phyloP scores from a whole-genome alignment of 2,113 vertebrate species.

The Acanthochromis polyacanthus region DNA sequence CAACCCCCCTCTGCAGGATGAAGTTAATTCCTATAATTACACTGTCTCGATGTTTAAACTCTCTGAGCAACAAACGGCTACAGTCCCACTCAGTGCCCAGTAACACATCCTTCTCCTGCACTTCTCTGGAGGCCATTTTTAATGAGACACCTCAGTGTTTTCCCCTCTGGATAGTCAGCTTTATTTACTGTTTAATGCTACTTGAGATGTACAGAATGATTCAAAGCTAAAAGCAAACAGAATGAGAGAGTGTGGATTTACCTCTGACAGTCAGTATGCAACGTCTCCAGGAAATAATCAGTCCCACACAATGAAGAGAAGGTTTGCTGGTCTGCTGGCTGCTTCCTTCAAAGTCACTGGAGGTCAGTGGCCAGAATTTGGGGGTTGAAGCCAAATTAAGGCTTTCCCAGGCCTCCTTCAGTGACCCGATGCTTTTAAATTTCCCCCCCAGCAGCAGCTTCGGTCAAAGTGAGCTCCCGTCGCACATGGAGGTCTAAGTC shows the following conservation, averaged over 20 bases:
- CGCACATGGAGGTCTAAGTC: neutral
- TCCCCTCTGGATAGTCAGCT: neutral
- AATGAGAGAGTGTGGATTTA: constrained; percentile 2
- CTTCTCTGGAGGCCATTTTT: neutral
- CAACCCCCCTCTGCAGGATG: no score
- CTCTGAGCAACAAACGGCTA: constrained; percentile 1
- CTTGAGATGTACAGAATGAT: constrained; percentile 2
- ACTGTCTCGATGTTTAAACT: neutral
- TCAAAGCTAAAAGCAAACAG: neutral
- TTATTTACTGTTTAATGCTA: constrained; percentile 40
- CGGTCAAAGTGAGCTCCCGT: constrained; percentile 7
- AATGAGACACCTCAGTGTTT: neutral
- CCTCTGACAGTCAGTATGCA: constrained; percentile 2
- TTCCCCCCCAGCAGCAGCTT: constrained; percentile 5
- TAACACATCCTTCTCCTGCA: neutral
- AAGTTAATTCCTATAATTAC: neutral
- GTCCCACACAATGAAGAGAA: neutral
- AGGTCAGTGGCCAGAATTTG: neutral
- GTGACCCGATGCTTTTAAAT: constrained; percentile 6
- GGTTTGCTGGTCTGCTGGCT: neutral
- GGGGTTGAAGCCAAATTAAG: neutral
- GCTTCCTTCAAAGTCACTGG: neutral
- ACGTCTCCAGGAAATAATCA: constrained; percentile 3
- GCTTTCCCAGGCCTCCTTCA: neutral
- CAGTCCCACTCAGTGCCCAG: neutral